Evolutionary conservation across 2,888 invertebrate species (phyloP), one percentile per base, ranked within the genome.

Genomic region (Lacanobia oleracea): DNA sequence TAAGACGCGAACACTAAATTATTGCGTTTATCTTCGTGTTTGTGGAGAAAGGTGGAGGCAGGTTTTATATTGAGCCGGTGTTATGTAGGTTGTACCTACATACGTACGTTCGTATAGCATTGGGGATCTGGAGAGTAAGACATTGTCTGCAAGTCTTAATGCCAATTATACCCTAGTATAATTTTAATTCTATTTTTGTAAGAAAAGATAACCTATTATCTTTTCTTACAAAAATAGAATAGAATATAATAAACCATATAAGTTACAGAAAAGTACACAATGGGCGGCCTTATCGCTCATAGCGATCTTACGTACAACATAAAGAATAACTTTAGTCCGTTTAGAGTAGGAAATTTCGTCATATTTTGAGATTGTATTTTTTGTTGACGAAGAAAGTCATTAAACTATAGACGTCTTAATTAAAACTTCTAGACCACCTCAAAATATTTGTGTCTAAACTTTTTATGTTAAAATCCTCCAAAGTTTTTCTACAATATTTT

Each of bases 1-100:
- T 84, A 84, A 81, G 73, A 68, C 67, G 75, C 75, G 83, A 83
- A 53, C 74, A 83, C 84, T 84, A 86, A 86, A 84, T 84, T 86
- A 86, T 84, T 81, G 66, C 84, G 71, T 76, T 76, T 74, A 86
- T 81, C 84, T 78, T 69, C 72, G 70, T 84, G 86, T 81, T 86
- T 85, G 84, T 73, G 67, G 65, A 74, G 50, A 79, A 72, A 68
- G 54, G 48, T 54, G 53, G 83, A 75, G 68, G 48, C 50, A 37
- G 54, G 37, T 83, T 82, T 73, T 66, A 80, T 80, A 79, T 75
- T 53, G 75, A 54, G 53, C 21, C 59, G 5, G 48, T 18, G 10
- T 40, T 53, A 23, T 8, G 18, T 72, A 66, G 27, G 1, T 27
- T 27, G 27, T 27, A n/a, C n/a, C n/a, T n/a, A n/a, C 27, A 33